These are phyloP conservation scores for Nixonia krombeini DNA, from an alignment of 1,140 invertebrate genomes.

Conservation along the genomic window DNA sequence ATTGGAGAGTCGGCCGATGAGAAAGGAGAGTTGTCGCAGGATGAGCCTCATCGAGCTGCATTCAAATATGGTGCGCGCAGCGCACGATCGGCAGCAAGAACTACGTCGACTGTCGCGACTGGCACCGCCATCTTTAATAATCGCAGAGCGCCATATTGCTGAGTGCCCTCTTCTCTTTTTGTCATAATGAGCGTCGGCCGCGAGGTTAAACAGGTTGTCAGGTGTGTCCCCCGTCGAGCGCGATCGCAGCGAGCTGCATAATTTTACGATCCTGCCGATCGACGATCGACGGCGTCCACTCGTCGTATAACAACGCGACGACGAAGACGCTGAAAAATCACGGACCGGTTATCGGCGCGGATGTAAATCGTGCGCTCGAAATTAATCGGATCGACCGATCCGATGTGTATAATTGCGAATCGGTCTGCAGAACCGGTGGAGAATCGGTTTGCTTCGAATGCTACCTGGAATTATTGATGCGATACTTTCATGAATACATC, in stretches of 20 bases:
- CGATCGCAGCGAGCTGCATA: constrained; percentile 54
- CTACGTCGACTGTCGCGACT: constrained; percentile 13
- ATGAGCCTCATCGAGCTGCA: constrained; percentile 38
- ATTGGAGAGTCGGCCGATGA: constrained; percentile 24
- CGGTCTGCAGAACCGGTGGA: background rate
- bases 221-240: constrained; percentile 55
- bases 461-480: background rate
- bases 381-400: constrained; percentile 13
- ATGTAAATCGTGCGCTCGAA: constrained; percentile 36
- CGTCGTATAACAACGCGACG: constrained; percentile 32
- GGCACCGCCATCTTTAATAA: constrained; percentile 67
- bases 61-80: constrained; percentile 60
- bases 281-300: constrained; percentile 15
- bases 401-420: constrained; percentile 4
- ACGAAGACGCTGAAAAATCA: constrained; percentile 24
- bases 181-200: constrained; percentile 57
- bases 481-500: background rate
- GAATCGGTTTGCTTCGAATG: background rate
- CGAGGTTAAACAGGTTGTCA: constrained; percentile 67
- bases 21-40: constrained; percentile 34
- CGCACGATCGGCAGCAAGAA: constrained; percentile 32
- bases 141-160: constrained; percentile 58
- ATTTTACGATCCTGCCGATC: constrained; percentile 57
- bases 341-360: constrained; percentile 38
- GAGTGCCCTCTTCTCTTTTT: constrained; percentile 59